phyloP scores from a whole-genome alignment of 2,113 vertebrate species.

The Ellobius talpinus region DNA sequence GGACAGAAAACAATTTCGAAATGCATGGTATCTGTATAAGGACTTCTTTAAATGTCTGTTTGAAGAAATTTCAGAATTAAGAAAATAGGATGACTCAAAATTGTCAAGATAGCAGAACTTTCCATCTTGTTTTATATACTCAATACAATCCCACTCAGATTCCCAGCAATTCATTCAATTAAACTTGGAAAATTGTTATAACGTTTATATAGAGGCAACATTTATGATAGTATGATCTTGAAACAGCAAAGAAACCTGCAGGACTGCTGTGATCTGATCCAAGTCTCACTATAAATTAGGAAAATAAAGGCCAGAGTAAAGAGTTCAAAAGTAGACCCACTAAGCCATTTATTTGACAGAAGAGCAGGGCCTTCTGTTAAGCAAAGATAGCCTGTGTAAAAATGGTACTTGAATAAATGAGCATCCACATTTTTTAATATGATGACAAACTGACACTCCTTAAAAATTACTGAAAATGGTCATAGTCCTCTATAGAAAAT shows the following conservation, averaged over 20 bases:
- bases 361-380: neutral
- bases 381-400: neutral
- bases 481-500: too few relatives aligned
- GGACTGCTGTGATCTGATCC: neutral
- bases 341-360: neutral
- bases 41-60: neutral
- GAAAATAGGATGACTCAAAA: neutral
- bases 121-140: neutral
- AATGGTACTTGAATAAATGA: neutral
- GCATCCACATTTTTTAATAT: too few relatives aligned
- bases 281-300: neutral
- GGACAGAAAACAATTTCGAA: too few relatives aligned
- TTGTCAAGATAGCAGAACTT: neutral
- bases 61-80: neutral
- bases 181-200: neutral
- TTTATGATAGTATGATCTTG: neutral
- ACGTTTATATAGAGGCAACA: neutral
- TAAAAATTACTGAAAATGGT: too few relatives aligned
- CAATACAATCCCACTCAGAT: neutral
- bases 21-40: neutral
- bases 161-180: neutral
- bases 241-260: neutral
- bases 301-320: neutral
- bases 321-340: neutral
- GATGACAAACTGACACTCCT: too few relatives aligned